Evolutionary conservation across 2,888 invertebrate genomes (phyloP).

Genomic region (Metellina segmentata): DNA sequence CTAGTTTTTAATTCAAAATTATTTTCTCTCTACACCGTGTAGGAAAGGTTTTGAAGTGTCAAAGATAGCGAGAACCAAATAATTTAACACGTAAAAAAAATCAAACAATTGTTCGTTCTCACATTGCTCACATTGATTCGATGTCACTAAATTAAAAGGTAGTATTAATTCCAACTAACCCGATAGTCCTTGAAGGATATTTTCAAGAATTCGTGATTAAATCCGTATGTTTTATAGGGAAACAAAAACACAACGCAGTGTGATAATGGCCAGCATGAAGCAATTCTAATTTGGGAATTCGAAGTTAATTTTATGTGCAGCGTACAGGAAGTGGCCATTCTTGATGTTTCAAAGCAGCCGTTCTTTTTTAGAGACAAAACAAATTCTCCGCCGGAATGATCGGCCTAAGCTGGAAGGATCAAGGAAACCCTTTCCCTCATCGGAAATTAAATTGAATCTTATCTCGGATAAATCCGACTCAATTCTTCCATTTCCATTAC

Average conservation of each 20-base stretch:
- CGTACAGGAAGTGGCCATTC: not conserved
- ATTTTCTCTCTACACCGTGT: no score
- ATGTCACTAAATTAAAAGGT: no score
- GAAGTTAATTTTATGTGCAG: not conserved
- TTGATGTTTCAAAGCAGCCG: constrained; percentile 16
- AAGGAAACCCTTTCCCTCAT: constrained; percentile 35
- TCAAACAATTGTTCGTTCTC: no score
- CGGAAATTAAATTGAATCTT: constrained; percentile 69
- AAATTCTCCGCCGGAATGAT: not conserved
- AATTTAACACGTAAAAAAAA: no score
- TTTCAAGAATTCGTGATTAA: not conserved
- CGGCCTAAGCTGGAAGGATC: constrained; percentile 22
- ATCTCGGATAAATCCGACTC: constrained; percentile 50
- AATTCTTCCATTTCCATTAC: constrained; percentile 49
- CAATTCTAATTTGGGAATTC: no score
- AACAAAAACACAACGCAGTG: not conserved
- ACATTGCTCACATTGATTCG: no score
- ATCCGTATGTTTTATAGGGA: not conserved
- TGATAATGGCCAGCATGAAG: no score
- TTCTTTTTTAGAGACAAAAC: constrained; percentile 4
- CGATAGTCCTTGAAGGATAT: not conserved
- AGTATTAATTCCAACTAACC: not conserved
- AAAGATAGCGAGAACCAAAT: no score
- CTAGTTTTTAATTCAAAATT: no score
- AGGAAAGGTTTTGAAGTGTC: no score